Conservation (phyloP, 2,797 vertebrate genomes). For the Leucoraja ocellata region DNA sequence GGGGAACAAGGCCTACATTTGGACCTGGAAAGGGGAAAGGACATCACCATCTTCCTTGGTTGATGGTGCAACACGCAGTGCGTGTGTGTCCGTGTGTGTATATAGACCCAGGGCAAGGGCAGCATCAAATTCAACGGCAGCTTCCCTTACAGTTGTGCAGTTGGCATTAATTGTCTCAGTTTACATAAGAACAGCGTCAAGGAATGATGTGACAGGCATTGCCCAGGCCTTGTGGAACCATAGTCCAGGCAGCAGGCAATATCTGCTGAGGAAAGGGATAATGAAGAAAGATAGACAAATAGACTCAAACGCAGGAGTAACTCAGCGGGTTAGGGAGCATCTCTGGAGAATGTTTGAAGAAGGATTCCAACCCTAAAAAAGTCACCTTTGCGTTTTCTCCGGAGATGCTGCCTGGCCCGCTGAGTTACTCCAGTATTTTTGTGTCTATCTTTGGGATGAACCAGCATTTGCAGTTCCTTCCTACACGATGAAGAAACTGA, state of each 20-base stretch:
- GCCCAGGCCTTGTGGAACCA: neutral
- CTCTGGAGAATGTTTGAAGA: too few species aligned
- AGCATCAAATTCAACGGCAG: neutral
- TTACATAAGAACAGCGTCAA: neutral
- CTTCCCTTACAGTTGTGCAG: neutral
- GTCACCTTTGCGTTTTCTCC: too few species aligned
- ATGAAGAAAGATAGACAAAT: neutral
- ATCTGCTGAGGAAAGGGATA: neutral
- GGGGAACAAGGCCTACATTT: neutral
- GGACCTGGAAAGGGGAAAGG: neutral
- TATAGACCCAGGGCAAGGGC: neutral
- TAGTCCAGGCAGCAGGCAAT: neutral
- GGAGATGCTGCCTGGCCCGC: too few species aligned
- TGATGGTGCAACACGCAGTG: neutral
- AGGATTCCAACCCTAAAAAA: too few species aligned
- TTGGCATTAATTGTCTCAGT: neutral
- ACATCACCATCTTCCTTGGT: neutral
- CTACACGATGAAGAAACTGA: too few species aligned
- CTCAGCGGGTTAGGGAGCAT: too few species aligned
- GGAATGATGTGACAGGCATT: neutral
- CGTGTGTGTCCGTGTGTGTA: neutral
- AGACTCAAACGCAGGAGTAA: too few species aligned
- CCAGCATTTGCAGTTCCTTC: too few species aligned
- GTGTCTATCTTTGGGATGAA: too few species aligned
- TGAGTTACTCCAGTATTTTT: too few species aligned